A percentile compares a stretch with the other conserved stretches of the same genome.
Evolutionary conservation across 2,113 vertebrate species (phyloP).

Genomic region (Syngnathoides biaculeatus): DNA sequence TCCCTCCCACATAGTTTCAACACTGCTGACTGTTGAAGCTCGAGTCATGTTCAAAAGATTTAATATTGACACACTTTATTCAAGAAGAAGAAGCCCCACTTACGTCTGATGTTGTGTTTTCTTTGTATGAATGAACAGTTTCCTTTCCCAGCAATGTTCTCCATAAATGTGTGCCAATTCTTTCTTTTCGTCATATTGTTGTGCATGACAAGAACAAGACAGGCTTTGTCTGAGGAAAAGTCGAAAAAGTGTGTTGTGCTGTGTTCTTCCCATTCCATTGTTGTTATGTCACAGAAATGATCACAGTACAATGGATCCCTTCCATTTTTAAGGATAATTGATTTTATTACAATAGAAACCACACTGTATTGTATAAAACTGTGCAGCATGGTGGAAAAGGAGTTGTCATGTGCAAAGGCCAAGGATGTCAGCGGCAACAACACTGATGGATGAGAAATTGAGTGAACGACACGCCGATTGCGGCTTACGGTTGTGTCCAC

Average conservation of each 20-base stretch:
- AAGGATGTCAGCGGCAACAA: constrained; percentile 22
- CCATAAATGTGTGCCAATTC: neutral
- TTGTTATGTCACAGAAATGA: neutral
- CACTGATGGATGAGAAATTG: constrained; percentile 19
- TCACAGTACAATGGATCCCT: neutral
- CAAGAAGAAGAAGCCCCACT: neutral
- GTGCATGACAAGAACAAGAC: neutral
- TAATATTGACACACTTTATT: neutral
- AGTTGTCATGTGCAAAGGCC: neutral
- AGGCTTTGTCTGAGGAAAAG: neutral
- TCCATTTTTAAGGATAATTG: neutral
- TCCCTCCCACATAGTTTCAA: no score
- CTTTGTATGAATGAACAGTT: neutral
- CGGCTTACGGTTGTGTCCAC: constrained; percentile 8
- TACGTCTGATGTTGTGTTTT: neutral
- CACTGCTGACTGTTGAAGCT: neutral
- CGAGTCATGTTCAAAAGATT: neutral
- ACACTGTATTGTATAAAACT: neutral
- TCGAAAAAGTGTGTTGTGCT: neutral
- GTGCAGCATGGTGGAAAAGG: neutral
- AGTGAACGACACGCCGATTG: constrained; percentile 9
- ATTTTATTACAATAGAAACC: neutral
- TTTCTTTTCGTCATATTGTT: neutral
- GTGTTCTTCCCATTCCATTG: neutral
- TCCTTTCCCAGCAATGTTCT: neutral